phyloP scores from a whole-genome alignment of 2,113 vertebrate genomes.

The Brachyhypopomus occidentalis region DNA sequence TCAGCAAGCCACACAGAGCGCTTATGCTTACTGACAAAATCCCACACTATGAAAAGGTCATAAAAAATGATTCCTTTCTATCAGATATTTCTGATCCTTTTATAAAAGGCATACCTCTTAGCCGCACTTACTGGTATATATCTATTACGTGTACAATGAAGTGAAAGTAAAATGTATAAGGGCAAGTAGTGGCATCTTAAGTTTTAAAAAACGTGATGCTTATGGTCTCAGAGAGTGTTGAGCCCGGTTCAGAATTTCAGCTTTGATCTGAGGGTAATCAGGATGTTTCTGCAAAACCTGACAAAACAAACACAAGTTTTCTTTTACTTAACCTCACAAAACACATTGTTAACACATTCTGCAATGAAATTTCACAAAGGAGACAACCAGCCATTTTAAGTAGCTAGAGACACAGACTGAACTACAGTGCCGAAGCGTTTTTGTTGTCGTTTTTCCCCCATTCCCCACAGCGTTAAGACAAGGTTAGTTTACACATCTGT shows the following conservation, averaged over 20 bases:
- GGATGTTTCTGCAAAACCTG: slow-evolving; percentile 71
- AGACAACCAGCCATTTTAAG: background rate
- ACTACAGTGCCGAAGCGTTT: no score
- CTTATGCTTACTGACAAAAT: no score
- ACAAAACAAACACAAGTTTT: slow-evolving; percentile 9
- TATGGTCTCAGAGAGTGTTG: slow-evolving; percentile 66
- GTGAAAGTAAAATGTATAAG: background rate
- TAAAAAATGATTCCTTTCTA: no score
- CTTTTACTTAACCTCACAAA: background rate
- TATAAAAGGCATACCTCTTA: no score
- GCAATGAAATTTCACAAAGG: background rate
- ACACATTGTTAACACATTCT: background rate
- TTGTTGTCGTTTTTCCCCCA: no score
- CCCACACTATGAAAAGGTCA: no score
- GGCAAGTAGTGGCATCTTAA: background rate
- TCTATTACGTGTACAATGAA: background rate
- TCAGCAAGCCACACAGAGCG: no score
- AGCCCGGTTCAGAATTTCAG: slow-evolving; percentile 74
- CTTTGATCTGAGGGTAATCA: slow-evolving; percentile 72
- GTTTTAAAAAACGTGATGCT: background rate
- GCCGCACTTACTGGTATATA: no score
- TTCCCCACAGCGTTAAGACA: no score
- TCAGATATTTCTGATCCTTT: no score
- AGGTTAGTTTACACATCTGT: background rate
- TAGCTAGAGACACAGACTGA: background rate